Evolutionary conservation across 2,888 invertebrate genomes (phyloP), one percentile per base, ranked within the genome.

Genomic region (Lycocerus yunnanus): DNA sequence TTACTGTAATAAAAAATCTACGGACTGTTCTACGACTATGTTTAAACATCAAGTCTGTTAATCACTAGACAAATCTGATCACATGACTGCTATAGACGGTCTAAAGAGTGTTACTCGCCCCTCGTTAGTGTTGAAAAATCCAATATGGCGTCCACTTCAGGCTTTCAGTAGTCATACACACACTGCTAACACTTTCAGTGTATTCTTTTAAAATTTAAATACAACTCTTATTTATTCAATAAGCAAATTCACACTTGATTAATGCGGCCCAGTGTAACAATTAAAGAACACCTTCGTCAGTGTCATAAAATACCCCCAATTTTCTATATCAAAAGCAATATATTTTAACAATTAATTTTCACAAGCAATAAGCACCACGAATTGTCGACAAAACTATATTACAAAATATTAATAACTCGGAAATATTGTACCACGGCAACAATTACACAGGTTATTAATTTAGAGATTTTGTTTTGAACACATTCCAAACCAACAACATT

Each of bases 101-200:
- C 76, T 76, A 76, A 74, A 76, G 75, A 82, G 82, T 79, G 83
- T 87, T 87, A 87, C 87, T 87, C 87, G 87, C 87, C 87, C 87
- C 85, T 86, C 84, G 83, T 82, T 82, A 83, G 81, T 83, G 84
- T 83, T 81, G 84, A 79, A 81, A 82, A 80, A 79, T 85, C 86
- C 86, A 85, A 82, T 79, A 80, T 83, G 84, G 82, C 82, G 80
- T 84, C 86, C 83, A 83, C 84, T 84, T 85, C 84, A 81, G 82
- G 82, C 72, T 73, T 81, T 81, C 79, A 83, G 84, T 81, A 81
- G 75, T 68, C 80, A 80, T 78, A 83, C 84, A 84, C 84, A 83
- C 84, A 84, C 84, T 85, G 81, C 83, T 76, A 18, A 72, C 69
- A 72, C 72, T 68, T 76, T 77, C 74, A 73, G 77, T 72, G 72